Conservation (phyloP, 2,888 invertebrate species). For the Drepanosiphum platanoidis region DNA sequence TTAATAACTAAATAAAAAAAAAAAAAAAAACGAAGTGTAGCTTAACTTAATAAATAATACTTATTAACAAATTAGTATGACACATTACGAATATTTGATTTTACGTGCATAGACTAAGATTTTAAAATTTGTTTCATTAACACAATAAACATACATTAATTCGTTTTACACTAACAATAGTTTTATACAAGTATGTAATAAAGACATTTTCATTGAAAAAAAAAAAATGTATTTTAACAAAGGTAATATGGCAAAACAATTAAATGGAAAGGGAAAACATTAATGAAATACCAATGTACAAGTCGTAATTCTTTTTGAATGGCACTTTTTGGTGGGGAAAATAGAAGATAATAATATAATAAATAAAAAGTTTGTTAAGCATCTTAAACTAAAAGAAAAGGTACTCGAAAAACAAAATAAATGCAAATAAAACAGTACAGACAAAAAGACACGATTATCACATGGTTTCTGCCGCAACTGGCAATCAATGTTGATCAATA, state of each 20-base stretch:
- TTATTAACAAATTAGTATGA: slow-evolving; percentile 61
- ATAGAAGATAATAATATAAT: slow-evolving; percentile 2
- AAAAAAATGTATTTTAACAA: slow-evolving; percentile 1
- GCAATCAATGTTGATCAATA: slow-evolving; percentile 58
- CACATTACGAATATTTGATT: slow-evolving; percentile 59
- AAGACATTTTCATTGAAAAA: slow-evolving; percentile 8
- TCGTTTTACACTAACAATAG: slow-evolving; percentile 43
- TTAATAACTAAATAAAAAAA: slow-evolving; percentile 47
- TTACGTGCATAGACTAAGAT: slow-evolving; percentile 48
- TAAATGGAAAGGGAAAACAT: slow-evolving; percentile 33
- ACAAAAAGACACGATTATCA: slow-evolving; percentile 61
- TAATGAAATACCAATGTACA: slow-evolving; percentile 32
- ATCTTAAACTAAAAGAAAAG: slow-evolving; percentile 43
- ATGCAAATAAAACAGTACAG: slow-evolving; percentile 56
- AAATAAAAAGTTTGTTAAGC: slow-evolving; percentile 23
- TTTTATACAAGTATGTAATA: slow-evolving; percentile 33
- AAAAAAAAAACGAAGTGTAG: slow-evolving; percentile 24
- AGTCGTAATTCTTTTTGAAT: slow-evolving; percentile 37
- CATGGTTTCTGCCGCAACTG: slow-evolving; percentile 58
- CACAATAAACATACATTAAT: slow-evolving; percentile 46
- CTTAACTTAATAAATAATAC: slow-evolving; percentile 56
- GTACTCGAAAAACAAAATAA: slow-evolving; percentile 40
- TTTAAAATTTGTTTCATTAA: slow-evolving; percentile 39
- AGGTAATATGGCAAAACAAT: slow-evolving; percentile 43
- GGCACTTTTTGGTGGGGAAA: slow-evolving; percentile 53